phyloP scores from a whole-genome alignment of 2,113 vertebrate species.

The Xiphias gladius region DNA sequence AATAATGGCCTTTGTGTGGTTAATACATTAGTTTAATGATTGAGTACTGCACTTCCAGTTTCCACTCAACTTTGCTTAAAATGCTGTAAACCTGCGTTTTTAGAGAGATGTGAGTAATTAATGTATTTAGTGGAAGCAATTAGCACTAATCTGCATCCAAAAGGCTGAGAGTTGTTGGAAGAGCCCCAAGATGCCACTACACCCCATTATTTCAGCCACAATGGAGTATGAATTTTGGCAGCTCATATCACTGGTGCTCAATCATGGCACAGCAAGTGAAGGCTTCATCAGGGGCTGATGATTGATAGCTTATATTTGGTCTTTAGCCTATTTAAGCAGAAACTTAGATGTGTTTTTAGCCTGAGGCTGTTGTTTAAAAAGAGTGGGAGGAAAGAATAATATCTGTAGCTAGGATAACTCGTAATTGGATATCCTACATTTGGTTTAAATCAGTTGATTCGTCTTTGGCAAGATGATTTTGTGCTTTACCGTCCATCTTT shows the following conservation, averaged over 20 bases:
- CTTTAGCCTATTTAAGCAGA: constrained; percentile 24
- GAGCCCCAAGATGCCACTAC: constrained; percentile 12
- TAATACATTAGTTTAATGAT: constrained; percentile 30
- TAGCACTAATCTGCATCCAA: constrained; percentile 11
- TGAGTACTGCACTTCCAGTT: not conserved
- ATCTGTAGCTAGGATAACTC: constrained; percentile 10
- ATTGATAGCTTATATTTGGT: constrained; percentile 31
- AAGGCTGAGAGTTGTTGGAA: not conserved
- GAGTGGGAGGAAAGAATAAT: not conserved
- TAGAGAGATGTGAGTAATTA: constrained; percentile 7
- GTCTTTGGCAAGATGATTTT: not conserved
- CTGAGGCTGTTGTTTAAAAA: constrained; percentile 32
- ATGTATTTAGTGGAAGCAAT: constrained; percentile 21
- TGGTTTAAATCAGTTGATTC: not conserved
- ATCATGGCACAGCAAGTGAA: constrained; percentile 22
- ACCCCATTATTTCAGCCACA: constrained; percentile 20
- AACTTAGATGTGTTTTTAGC: constrained; percentile 25
- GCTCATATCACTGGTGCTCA: constrained; percentile 18
- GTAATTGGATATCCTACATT: not conserved
- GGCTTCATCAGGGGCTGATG: constrained; percentile 32
- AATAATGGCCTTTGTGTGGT: not conserved
- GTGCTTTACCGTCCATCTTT: not conserved
- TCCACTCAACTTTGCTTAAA: constrained; percentile 12
- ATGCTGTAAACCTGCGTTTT: constrained; percentile 23
- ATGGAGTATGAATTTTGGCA: constrained; percentile 34